Evolutionary conservation across 30 jellyfish, hydroid and myxozoan genomes (phyloP), one percentile per base, ranked within the genome.

Genomic region (Turritopsis dohrnii): DNA sequence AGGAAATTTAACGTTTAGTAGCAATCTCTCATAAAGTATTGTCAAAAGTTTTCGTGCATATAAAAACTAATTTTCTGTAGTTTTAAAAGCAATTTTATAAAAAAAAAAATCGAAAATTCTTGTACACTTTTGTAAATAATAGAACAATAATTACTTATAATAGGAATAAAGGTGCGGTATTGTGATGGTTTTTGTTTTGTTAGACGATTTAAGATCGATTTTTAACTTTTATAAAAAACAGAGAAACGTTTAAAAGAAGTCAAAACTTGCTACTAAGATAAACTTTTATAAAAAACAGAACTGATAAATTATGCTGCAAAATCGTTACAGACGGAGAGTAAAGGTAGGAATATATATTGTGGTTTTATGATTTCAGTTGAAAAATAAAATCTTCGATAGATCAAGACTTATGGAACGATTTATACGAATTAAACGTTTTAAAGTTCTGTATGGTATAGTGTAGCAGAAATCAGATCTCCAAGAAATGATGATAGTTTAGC

Each of bases 111-210:
- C 60, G 60, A 41, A 41, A 13, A 41, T 41, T 13, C 13, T 41
- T 41, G 60, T 41, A 3, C 9, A 41, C 5, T 41, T 41, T 41
- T 41, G 60, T 41, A 41, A 1, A 69, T 69, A 69, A 69, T 69
- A 0, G 77, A 23, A 23, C 17, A 69, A 69, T 69, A n/a, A 69
- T 27, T 69, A 17, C 30, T 26, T 16, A 77, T 52, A 77, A 77
- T 77, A 22, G 28, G 21, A 9, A 69, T 60, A 29, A 77, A 77
- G 85, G 85, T 66, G 85, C 85, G 85, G 85, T 52, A 77, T 77
- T 77, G 85, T 77, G 16, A 28, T 75, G 23, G 71, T n/a, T 0
- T 18, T 77, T 29, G 66, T 77, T 77, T 27, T 53, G 24, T 25
- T 17, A 75, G 72, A 3, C 53, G 28, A 7, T 41, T 41, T 41